A percentile compares a stretch with the other conserved stretches of the same genome.
These are phyloP conservation scores for Perognathus longimembris DNA, from an alignment of 2,113 vertebrate species.

Conservation along the genomic window DNA sequence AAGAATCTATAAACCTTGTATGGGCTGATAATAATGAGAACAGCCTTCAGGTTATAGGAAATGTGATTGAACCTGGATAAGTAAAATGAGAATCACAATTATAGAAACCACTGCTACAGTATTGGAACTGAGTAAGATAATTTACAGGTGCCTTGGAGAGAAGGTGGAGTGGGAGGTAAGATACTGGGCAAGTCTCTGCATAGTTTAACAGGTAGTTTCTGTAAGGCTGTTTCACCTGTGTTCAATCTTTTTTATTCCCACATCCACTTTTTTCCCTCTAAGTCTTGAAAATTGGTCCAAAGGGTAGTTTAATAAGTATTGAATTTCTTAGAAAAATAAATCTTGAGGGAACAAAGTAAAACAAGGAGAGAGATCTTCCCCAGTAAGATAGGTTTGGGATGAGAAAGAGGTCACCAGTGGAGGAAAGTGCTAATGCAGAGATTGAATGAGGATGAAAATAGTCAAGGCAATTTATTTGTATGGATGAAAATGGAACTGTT, in stretches of 20 bases:
- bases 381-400: too few relatives aligned
- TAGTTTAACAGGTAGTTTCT: neutral
- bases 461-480: too few relatives aligned
- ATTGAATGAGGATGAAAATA: too few relatives aligned
- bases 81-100: slow-evolving; percentile 34
- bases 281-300: slow-evolving; percentile 20
- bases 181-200: neutral
- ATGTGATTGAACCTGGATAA: slow-evolving; percentile 38
- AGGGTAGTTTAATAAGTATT: slow-evolving; percentile 18
- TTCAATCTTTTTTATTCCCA: slow-evolving; percentile 43
- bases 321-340: slow-evolving; percentile 53
- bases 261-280: neutral
- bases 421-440: too few relatives aligned
- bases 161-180: neutral
- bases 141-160: neutral
- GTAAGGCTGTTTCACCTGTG: neutral
- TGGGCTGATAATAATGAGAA: slow-evolving; percentile 38
- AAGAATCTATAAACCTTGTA: slow-evolving; percentile 43
- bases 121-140: neutral
- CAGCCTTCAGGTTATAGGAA: slow-evolving; percentile 43
- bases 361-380: neutral
- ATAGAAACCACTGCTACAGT: neutral
- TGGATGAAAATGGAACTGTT: too few relatives aligned
- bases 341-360: slow-evolving; percentile 38
- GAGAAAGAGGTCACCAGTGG: too few relatives aligned